These are phyloP conservation scores for Eupithecia dodoneata DNA, from an alignment of 2,888 invertebrate species.

Conservation along the genomic window DNA sequence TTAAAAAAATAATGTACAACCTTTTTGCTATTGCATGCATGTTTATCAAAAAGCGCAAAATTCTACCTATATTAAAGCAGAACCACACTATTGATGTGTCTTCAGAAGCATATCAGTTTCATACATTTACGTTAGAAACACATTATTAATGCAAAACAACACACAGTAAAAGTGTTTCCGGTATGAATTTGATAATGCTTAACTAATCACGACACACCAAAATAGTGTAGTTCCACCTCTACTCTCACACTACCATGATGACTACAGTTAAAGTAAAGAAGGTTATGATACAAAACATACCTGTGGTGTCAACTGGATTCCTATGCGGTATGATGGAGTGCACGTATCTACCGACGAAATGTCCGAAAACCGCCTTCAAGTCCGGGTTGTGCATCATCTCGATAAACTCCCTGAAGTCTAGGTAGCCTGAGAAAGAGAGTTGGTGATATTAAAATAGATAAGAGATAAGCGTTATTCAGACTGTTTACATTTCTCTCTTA, in stretches of 20 bases:
- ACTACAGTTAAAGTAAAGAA: background rate
- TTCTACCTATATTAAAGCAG: background rate
- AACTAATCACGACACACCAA: background rate
- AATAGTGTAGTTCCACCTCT: background rate
- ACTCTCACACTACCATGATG: background rate
- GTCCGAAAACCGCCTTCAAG: conserved; percentile 86
- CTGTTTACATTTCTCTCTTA: no score
- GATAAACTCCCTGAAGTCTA: conserved; percentile 89
- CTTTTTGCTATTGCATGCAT: background rate
- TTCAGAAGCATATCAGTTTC: background rate
- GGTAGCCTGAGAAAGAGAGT: conserved; percentile 69
- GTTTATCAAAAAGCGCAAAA: background rate
- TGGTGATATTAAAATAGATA: background rate
- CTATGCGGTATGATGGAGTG: conserved; percentile 84
- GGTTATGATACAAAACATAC: conserved; percentile 44
- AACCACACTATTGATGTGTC: background rate
- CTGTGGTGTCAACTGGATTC: conserved; percentile 78
- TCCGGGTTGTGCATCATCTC: conserved; percentile 87
- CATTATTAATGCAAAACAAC: background rate
- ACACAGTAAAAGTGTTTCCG: no score
- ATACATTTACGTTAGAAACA: background rate
- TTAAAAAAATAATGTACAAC: background rate
- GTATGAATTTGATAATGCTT: background rate
- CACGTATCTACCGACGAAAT: conserved; percentile 85
- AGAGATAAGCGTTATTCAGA: no score